These are phyloP conservation scores for Charadrius vociferus DNA, from an alignment of 2,113 vertebrate genomes.

Conservation along the genomic window DNA sequence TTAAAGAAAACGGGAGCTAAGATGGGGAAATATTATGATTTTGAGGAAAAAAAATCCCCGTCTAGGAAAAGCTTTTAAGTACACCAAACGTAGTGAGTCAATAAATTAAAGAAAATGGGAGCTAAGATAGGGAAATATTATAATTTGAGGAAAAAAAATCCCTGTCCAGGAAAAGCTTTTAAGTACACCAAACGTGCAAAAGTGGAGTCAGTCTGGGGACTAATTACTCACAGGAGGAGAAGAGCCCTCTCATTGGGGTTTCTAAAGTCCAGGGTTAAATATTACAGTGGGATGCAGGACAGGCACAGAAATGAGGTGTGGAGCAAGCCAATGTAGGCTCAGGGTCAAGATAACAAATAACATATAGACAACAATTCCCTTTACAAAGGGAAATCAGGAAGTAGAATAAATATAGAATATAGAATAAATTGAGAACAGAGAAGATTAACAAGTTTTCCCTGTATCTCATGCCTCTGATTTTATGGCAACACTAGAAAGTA, in stretches of 20 bases:
- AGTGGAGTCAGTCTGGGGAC: not conserved
- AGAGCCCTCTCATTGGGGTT: not conserved
- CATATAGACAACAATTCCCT: too few species aligned
- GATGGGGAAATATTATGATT: not conserved
- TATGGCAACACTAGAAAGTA: not conserved
- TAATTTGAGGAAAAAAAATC: not conserved
- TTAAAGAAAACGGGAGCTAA: not conserved
- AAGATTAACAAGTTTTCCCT: not conserved
- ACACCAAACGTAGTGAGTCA: too few species aligned
- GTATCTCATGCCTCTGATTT: not conserved
- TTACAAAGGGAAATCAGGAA: not conserved
- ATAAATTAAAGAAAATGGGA: not conserved
- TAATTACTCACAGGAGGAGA: not conserved
- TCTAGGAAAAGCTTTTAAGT: not conserved
- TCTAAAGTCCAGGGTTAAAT: not conserved
- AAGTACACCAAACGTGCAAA: not conserved
- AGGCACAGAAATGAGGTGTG: not conserved
- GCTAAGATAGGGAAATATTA: not conserved
- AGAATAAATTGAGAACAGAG: not conserved
- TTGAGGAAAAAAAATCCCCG: not conserved
- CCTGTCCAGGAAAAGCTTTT: not conserved
- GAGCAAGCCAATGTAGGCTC: not conserved
- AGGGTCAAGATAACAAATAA: not conserved
- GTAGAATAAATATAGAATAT: not conserved
- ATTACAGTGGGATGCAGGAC: not conserved